phyloP scores from a whole-genome alignment of 2,797 vertebrate genomes.

The Parauchenoglanis ngamensis region DNA sequence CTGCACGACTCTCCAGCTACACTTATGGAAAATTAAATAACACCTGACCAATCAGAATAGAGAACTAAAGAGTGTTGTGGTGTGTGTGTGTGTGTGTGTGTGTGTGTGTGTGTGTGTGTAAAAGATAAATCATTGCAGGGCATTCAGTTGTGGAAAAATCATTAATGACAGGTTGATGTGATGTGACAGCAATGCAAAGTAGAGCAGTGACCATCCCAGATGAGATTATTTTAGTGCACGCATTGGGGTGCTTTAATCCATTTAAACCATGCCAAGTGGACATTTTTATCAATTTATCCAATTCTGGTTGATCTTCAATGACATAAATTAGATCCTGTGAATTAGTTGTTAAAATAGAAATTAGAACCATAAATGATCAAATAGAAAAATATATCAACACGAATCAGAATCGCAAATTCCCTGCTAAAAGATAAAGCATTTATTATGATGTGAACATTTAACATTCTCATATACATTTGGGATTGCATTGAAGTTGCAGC shows the following conservation, averaged over 20 bases:
- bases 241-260: background rate
- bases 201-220: background rate
- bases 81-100: background rate
- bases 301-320: background rate
- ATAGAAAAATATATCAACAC: background rate
- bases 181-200: background rate
- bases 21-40: background rate
- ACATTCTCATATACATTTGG: background rate
- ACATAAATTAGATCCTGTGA: background rate
- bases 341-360: background rate
- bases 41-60: background rate
- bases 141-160: background rate
- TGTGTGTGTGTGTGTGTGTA: background rate
- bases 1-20: background rate
- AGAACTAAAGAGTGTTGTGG: background rate
- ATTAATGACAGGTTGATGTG: background rate
- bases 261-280: background rate
- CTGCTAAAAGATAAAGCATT: slow-evolving; percentile 1
- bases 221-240: background rate
- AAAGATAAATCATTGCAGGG: background rate
- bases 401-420: background rate
- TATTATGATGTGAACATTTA: background rate
- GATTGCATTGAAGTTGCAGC: background rate
- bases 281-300: background rate
- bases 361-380: background rate